Evolutionary conservation across 2,888 invertebrate species (phyloP), one percentile per base, ranked within the genome.

Genomic region (Oligia strigilis): DNA sequence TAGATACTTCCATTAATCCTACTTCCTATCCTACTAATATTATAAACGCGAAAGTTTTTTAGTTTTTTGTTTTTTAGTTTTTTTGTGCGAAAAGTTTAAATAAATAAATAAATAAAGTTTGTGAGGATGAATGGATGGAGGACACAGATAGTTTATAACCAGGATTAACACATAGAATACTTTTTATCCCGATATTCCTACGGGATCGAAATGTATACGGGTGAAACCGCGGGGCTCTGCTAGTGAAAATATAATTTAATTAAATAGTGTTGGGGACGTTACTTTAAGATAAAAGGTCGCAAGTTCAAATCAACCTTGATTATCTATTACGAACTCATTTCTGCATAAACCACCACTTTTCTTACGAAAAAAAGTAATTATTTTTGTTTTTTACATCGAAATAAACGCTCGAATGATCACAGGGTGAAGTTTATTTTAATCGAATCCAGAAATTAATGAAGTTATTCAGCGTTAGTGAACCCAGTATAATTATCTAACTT

Each of bases 401-500:
- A 83, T 55, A 67, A 49, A 81, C 77, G 84, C 78, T 64, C 80
- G 80, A 87, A 72, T 65, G 90, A 90, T 89, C 90, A 89, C 82
- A 89, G 78, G 73, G 60, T 36, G 83, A 88, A 80, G 81, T 85
- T 82, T 75, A 80, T 88, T 83, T 74, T 73, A 74, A 74, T 78
- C 85, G 58, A 83, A 79, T 62, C 75, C 75, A 85, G 62, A 85
- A 84, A 80, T 84, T 87, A 84, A 89, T 82, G 69, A 81, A 73
- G 79, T 90, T 89, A 87, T 88, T 89, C 82, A 78, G 81, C 79
- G 65, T 75, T 83, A 82, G 76, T 85, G 83, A 82, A 77, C 78
- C 29, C 65, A 72, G 65, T 74, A 84, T 88, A 85, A 88, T 89
- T 88, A 84, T 83, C 71, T 80, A 80, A 87, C 84, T 88, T 84